Evolutionary conservation across 2,113 vertebrate species (phyloP).

Genomic region (Hiodon alosoides): DNA sequence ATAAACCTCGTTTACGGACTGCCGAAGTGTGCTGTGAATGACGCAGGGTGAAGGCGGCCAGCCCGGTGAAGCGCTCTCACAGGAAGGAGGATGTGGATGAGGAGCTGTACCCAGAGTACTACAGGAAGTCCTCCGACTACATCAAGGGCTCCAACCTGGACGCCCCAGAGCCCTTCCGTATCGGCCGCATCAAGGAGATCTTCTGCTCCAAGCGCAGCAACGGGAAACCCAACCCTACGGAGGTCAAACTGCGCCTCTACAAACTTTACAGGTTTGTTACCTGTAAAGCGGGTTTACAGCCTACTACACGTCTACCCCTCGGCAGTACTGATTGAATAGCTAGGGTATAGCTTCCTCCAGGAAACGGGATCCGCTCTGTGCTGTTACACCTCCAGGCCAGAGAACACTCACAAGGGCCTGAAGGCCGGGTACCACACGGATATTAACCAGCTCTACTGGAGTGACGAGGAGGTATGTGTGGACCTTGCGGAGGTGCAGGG

Average conservation of each 20-base stretch:
- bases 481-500: constrained; percentile 76
- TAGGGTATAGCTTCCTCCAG: neutral
- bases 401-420: constrained; percentile 86
- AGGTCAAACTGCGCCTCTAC: constrained; percentile 79
- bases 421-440: constrained; percentile 85
- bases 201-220: constrained; percentile 77
- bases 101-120: constrained; percentile 87
- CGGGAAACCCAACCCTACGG: constrained; percentile 67
- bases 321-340: too few relatives aligned
- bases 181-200: constrained; percentile 86
- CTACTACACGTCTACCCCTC: too few relatives aligned
- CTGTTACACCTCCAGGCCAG: constrained; percentile 61
- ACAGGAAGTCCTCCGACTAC: constrained; percentile 91
- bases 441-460: constrained; percentile 94
- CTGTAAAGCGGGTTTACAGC: neutral
- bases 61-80: constrained; percentile 77
- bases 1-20: too few relatives aligned
- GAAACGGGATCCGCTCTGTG: neutral
- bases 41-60: constrained; percentile 74
- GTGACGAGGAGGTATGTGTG: constrained; percentile 80
- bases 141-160: constrained; percentile 95
- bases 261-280: constrained; percentile 83
- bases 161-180: constrained; percentile 78
- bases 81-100: constrained; percentile 88
- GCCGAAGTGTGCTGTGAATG: too few relatives aligned